phyloP scores from a whole-genome alignment of 1,140 invertebrate species.

The Heterodera schachtii region DNA sequence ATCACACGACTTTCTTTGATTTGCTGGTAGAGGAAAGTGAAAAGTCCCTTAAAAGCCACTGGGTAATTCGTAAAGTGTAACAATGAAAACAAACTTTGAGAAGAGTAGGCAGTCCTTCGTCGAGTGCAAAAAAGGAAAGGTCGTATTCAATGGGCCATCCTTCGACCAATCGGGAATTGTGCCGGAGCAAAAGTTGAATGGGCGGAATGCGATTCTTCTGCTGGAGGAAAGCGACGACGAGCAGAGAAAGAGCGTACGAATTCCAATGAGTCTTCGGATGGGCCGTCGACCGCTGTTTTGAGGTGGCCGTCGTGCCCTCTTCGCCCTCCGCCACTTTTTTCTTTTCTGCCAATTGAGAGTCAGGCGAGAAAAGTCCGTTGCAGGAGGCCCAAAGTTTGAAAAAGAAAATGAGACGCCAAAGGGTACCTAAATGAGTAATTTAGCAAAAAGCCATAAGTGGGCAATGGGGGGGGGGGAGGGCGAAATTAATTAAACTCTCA shows the following conservation, averaged over 20 bases:
- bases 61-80: too few relatives aligned
- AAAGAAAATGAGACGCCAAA: slow-evolving; percentile 42
- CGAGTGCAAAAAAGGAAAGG: slow-evolving; percentile 21
- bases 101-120: slow-evolving; percentile 21
- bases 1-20: slow-evolving; percentile 30
- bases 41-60: slow-evolving; percentile 36
- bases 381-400: slow-evolving; percentile 47
- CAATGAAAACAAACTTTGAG: slow-evolving; percentile 23
- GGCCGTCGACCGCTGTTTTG: background rate
- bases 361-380: slow-evolving; percentile 32
- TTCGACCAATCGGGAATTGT: slow-evolving; percentile 20
- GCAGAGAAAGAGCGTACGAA: slow-evolving; percentile 48
- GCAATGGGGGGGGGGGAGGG: too few relatives aligned
- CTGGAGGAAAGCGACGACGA: slow-evolving; percentile 46
- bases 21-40: slow-evolving; percentile 36
- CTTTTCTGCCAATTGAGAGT: background rate
- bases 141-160: slow-evolving; percentile 41
- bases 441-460: slow-evolving; percentile 1
- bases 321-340: background rate
- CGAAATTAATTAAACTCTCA: too few relatives aligned
- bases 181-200: slow-evolving; percentile 13
- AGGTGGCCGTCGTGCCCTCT: background rate
- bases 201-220: slow-evolving; percentile 20
- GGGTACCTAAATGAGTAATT: slow-evolving; percentile 30
- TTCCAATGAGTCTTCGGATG: slow-evolving; percentile 37